Evolutionary conservation across 2,113 vertebrate species (phyloP).

Genomic region (Neopipo cinnamomea): DNA sequence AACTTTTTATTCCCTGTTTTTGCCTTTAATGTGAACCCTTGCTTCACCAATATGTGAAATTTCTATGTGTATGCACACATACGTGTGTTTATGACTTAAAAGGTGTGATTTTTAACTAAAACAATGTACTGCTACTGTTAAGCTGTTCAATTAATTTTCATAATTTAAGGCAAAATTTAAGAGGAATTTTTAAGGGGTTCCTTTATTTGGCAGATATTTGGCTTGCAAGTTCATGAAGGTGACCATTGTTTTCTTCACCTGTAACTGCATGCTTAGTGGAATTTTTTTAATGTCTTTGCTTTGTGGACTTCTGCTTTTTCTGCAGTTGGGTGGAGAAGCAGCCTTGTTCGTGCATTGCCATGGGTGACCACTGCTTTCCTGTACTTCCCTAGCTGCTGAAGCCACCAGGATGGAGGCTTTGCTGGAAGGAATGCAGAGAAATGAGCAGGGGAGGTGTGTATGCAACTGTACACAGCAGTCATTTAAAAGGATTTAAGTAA

Average conservation of each 20-base stretch:
- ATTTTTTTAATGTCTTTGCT: neutral
- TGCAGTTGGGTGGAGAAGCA: constrained; percentile 2
- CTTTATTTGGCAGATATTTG: neutral
- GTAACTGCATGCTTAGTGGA: neutral
- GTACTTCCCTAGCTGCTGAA: constrained; percentile 4
- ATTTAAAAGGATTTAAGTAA: neutral
- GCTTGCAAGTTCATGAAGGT: neutral
- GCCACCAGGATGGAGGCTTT: constrained; percentile 73
- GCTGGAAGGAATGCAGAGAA: constrained; percentile 75
- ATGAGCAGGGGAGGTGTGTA: constrained; percentile 66
- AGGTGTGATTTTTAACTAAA: neutral
- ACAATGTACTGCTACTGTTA: neutral
- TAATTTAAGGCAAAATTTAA: neutral
- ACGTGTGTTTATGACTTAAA: neutral
- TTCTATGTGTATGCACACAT: neutral
- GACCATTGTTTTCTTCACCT: neutral
- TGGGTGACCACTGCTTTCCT: neutral
- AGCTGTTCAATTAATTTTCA: neutral
- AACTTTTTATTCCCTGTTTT: neutral
- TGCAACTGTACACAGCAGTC: neutral
- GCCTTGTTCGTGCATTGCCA: neutral
- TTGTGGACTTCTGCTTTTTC: neutral
- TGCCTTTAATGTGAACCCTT: neutral
- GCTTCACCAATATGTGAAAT: neutral
- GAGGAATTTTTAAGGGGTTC: neutral